These are phyloP conservation scores for Natator depressus DNA, from an alignment of 2,113 vertebrate species.

Conservation along the genomic window DNA sequence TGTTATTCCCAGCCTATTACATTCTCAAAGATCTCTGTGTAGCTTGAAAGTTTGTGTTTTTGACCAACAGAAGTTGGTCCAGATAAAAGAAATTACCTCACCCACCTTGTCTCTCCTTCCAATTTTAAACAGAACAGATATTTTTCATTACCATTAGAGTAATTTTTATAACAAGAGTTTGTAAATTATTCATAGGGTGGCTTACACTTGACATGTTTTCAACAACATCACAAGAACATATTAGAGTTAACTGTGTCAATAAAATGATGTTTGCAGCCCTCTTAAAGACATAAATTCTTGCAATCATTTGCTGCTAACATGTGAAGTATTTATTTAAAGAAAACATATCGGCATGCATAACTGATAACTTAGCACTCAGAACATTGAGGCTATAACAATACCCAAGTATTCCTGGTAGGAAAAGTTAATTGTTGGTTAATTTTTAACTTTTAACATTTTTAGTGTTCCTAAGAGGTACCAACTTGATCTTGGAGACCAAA, in stretches of 20 bases:
- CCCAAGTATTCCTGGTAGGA: background rate
- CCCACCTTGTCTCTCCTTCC: background rate
- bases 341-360: background rate
- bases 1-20: background rate
- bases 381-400: background rate
- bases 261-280: background rate
- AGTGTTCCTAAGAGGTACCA: background rate
- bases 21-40: background rate
- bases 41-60: background rate
- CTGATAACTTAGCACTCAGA: background rate
- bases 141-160: background rate
- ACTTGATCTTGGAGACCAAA: background rate
- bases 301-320: accelerated
- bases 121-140: background rate
- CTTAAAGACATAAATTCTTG: background rate
- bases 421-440: background rate
- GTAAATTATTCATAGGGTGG: background rate
- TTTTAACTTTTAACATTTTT: constrained; percentile 21
- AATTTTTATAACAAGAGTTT: background rate
- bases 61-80: background rate
- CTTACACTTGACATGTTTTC: constrained; percentile 13
- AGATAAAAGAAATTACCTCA: background rate
- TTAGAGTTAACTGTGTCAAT: background rate
- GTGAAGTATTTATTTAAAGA: background rate
- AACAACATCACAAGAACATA: background rate